Percentiles rank a stretch among this genome's conserved stretches.
phyloP scores from a whole-genome alignment of 1,140 invertebrate species.

The Cotesia vestalis region DNA sequence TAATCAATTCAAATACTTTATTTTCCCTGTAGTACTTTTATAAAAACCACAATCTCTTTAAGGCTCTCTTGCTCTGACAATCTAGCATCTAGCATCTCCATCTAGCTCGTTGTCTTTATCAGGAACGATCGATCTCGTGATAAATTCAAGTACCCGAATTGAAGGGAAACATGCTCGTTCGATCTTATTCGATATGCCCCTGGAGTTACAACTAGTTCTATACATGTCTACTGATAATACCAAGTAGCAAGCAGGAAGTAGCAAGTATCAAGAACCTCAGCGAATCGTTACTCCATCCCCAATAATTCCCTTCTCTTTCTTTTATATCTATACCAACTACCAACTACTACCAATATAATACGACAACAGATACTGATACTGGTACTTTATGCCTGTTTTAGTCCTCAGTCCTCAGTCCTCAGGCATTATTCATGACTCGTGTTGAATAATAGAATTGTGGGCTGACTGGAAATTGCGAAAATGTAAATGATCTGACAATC shows the following conservation, averaged over 20 bases:
- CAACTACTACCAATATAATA: no score
- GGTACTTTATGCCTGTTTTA: conserved; percentile 4
- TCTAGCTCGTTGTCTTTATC: conserved; percentile 31
- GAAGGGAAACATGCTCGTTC: conserved; percentile 16
- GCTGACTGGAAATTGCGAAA: conserved; percentile 1
- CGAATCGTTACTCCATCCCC: conserved; percentile 3
- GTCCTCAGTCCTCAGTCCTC: neutral
- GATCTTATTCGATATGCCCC: neutral
- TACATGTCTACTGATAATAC: no score
- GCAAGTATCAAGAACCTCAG: neutral
- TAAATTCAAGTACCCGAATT: conserved; percentile 19
- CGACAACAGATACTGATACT: no score
- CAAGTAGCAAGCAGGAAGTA: neutral
- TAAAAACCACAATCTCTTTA: no score
- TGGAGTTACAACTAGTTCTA: no score
- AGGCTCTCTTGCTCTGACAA: no score
- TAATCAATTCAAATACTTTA: no score
- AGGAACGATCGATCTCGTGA: conserved; percentile 13
- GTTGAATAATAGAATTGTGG: conserved; percentile 27
- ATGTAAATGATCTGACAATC: conserved; percentile 26
- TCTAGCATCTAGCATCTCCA: conserved; percentile 28
- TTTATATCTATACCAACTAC: no score
- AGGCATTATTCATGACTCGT: conserved; percentile 25
- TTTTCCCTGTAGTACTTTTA: no score
- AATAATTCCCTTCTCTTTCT: neutral